phyloP scores from a whole-genome alignment of 2,113 vertebrate genomes.

The Myrmophylax atrothorax region DNA sequence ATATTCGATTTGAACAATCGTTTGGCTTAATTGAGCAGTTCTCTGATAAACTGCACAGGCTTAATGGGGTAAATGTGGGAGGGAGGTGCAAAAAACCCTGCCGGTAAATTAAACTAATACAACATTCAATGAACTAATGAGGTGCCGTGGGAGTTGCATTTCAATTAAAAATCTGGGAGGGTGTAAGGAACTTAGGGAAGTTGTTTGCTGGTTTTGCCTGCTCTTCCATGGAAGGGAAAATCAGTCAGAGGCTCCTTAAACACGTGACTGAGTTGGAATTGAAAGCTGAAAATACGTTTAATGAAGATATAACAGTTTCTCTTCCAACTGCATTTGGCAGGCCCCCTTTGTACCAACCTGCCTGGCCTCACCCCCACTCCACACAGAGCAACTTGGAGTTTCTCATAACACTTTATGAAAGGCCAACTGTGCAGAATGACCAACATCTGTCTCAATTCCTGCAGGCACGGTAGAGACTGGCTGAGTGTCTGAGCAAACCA shows the following conservation, averaged over 20 bases:
- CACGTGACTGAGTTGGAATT: neutral
- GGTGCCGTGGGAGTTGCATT: slow-evolving; percentile 31
- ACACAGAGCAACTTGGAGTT: neutral
- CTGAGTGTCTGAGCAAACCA: neutral
- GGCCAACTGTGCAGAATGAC: neutral
- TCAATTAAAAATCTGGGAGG: slow-evolving; percentile 58
- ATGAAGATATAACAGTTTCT: neutral
- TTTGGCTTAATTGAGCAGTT: slow-evolving; percentile 59
- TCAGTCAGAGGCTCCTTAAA: neutral
- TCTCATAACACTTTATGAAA: neutral
- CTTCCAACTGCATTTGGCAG: neutral
- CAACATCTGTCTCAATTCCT: neutral
- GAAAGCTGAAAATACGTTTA: neutral
- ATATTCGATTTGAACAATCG: slow-evolving; percentile 55
- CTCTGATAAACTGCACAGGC: slow-evolving; percentile 28
- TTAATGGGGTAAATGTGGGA: slow-evolving; percentile 42
- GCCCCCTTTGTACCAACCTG: neutral
- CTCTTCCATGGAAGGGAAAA: neutral
- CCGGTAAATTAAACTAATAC: slow-evolving; percentile 55
- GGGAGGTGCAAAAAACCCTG: slow-evolving; percentile 33
- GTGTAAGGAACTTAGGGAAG: neutral
- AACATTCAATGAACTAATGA: slow-evolving; percentile 52
- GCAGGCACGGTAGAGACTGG: neutral
- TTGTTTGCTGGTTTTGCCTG: slow-evolving; percentile 29
- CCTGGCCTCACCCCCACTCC: neutral